phyloP scores from a whole-genome alignment of 2,888 invertebrate species.

The Gnatocerus cornutus region DNA sequence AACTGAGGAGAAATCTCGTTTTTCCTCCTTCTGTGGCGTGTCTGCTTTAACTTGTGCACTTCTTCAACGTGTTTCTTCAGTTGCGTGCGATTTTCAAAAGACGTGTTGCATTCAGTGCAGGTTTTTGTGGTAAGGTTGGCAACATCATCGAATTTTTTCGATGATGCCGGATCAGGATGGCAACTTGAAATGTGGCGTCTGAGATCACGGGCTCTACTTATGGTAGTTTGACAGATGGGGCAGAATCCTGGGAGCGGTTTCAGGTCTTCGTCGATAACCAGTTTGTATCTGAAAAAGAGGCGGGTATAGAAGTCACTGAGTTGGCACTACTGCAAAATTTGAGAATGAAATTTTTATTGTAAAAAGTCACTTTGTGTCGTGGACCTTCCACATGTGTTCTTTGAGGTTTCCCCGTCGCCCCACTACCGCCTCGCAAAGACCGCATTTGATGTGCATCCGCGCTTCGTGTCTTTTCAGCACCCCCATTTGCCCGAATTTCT shows the following conservation, averaged over 20 bases:
- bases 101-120: conserved; percentile 56
- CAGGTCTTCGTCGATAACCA: not conserved
- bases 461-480: conserved; percentile 1
- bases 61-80: conserved; percentile 57
- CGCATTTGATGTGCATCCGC: not conserved
- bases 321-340: not conserved
- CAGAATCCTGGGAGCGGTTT: conserved; percentile 4
- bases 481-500: not conserved
- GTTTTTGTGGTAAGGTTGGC: conserved; percentile 58
- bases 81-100: conserved; percentile 55
- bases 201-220: conserved; percentile 25
- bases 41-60: conserved; percentile 54
- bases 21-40: conserved; percentile 58
- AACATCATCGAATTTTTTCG: conserved; percentile 60
- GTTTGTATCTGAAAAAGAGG: conserved; percentile 8
- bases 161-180: not conserved
- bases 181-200: conserved; percentile 23
- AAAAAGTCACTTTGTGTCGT: not conserved
- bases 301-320: not conserved
- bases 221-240: conserved; percentile 9
- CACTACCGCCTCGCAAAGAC: not conserved
- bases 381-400: conserved; percentile 5
- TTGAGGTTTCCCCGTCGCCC: not conserved
- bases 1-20: conserved; percentile 61
- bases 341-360: no score